A percentile compares a stretch with the other conserved stretches of the same genome.
phyloP scores from a whole-genome alignment of 2,113 vertebrate species.

The Amblyopsis rosae region DNA sequence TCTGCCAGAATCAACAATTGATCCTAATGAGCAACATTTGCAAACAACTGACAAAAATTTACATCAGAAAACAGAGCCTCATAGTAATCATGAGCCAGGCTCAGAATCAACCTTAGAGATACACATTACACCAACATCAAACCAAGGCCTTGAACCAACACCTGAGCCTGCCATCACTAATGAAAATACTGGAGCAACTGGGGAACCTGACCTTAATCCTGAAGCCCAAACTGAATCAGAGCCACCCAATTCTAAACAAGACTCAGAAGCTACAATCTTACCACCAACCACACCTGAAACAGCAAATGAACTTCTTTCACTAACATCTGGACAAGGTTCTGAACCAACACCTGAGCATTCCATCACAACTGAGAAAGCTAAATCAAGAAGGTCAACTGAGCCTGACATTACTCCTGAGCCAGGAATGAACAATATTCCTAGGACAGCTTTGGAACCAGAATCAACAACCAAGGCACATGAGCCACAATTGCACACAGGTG shows the following conservation, averaged over 20 bases:
- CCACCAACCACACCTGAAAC: not conserved
- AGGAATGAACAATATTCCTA: not conserved
- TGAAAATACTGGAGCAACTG: not conserved
- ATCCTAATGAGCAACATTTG: too few relatives aligned
- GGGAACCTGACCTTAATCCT: not conserved
- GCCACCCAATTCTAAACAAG: not conserved
- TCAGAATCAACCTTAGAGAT: not conserved
- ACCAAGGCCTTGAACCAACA: not conserved
- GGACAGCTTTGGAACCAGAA: not conserved
- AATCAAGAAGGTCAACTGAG: not conserved
- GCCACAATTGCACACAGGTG: not conserved
- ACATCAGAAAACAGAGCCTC: not conserved
- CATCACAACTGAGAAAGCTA: not conserved
- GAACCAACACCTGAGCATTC: not conserved
- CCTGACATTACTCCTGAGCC: not conserved
- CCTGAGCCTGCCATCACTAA: not conserved
- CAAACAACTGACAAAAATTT: too few relatives aligned
- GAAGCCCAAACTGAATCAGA: not conserved
- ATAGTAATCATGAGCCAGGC: not conserved
- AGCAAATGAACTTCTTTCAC: not conserved
- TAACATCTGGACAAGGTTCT: not conserved
- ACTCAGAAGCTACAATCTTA: not conserved
- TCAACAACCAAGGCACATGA: not conserved
- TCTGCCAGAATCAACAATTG: too few relatives aligned
- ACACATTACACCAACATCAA: not conserved